phyloP scores from a whole-genome alignment of 2,797 vertebrate genomes.

The Muraenolepis orangiensis region DNA sequence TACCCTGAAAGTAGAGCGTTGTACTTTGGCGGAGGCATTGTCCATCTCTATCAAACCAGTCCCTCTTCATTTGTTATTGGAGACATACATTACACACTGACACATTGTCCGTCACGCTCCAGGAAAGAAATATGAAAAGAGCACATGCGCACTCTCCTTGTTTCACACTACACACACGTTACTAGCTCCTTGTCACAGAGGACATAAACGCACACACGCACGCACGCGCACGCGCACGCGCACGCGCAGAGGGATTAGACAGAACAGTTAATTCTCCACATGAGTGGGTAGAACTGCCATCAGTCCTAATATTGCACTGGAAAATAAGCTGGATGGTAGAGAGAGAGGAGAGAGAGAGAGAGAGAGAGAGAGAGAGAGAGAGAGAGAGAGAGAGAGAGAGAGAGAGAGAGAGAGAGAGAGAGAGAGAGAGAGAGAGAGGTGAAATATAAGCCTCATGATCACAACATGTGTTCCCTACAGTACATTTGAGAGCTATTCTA shows the following conservation, averaged over 20 bases:
- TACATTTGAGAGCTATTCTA: slow-evolving; percentile 42
- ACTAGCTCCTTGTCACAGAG: slow-evolving; percentile 8
- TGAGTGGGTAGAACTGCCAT: slow-evolving; percentile 50
- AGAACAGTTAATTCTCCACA: slow-evolving; percentile 38
- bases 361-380: too few species aligned
- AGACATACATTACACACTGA: neutral
- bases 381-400: too few species aligned
- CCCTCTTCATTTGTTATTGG: neutral
- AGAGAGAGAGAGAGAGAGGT: too few species aligned
- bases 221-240: neutral
- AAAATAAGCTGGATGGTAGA: slow-evolving; percentile 35
- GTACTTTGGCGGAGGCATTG: neutral
- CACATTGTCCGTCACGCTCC: neutral
- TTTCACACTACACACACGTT: neutral
- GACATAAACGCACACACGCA: slow-evolving; percentile 10
- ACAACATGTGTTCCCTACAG: slow-evolving; percentile 26
- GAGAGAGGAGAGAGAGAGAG: too few species aligned
- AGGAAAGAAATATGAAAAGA: neutral
- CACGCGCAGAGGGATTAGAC: neutral
- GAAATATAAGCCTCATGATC: slow-evolving; percentile 10
- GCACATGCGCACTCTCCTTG: neutral
- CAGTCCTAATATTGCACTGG: slow-evolving; percentile 45
- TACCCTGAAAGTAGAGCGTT: neutral
- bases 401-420: too few species aligned
- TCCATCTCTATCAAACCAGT: neutral